A percentile compares a stretch with the other conserved stretches of the same genome.
Evolutionary conservation across 1,140 invertebrate genomes (phyloP).

Genomic region (Dysdera silvatica): DNA sequence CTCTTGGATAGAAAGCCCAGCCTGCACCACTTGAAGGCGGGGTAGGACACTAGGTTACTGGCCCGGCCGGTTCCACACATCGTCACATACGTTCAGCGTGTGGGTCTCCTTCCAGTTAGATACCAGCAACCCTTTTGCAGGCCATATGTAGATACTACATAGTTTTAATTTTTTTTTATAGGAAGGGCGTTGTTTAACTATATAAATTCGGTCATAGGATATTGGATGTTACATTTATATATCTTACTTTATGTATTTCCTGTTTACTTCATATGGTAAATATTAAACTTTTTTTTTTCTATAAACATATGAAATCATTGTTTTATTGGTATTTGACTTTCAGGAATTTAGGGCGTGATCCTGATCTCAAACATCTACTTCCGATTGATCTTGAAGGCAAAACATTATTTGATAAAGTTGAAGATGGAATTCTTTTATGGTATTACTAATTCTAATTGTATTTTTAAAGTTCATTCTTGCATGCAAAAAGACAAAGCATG

Average conservation of each 20-base stretch:
- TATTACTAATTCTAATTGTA: constrained; percentile 42
- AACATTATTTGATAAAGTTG: constrained; percentile 83
- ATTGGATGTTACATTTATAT: too few species aligned
- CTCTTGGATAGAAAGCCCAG: too few species aligned
- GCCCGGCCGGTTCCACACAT: too few species aligned
- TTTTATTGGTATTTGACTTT: constrained; percentile 3
- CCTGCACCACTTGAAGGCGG: too few species aligned
- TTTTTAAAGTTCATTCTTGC: background rate
- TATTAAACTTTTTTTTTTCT: background rate
- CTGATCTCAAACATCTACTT: constrained; percentile 78
- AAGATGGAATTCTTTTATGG: constrained; percentile 95
- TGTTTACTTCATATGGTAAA: background rate
- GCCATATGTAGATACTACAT: too few species aligned
- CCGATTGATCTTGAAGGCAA: constrained; percentile 86
- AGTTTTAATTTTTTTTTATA: too few species aligned
- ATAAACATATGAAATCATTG: background rate
- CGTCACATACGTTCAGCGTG: too few species aligned
- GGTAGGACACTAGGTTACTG: too few species aligned
- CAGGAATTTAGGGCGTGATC: constrained; percentile 73
- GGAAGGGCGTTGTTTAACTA: too few species aligned
- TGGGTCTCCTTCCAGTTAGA: too few species aligned
- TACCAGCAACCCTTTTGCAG: too few species aligned
- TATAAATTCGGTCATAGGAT: too few species aligned
- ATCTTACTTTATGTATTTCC: background rate
- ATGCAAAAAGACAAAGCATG: background rate